These are phyloP conservation scores for Tonatia bakeri DNA, from an alignment of 2,113 vertebrate species.

Conservation along the genomic window DNA sequence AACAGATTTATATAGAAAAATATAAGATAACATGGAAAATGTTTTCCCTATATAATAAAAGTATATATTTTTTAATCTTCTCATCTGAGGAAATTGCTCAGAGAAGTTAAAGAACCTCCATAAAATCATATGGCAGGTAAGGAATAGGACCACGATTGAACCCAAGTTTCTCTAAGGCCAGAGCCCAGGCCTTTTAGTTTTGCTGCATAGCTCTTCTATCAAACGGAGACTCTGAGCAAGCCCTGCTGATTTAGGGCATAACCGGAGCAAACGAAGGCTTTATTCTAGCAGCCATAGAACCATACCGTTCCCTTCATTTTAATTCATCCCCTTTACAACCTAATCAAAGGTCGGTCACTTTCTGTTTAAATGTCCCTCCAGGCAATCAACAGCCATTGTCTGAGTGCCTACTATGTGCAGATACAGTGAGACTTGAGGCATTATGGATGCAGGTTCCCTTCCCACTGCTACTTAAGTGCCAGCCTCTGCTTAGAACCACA, in stretches of 20 bases:
- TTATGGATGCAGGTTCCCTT: accelerated
- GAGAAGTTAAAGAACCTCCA: neutral
- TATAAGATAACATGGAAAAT: neutral
- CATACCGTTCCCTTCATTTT: neutral
- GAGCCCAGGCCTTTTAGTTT: neutral
- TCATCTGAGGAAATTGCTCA: neutral
- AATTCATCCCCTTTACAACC: neutral
- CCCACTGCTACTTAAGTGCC: accelerated
- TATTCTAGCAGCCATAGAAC: neutral
- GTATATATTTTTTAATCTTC: neutral
- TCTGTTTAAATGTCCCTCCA: neutral
- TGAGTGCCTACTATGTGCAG: neutral
- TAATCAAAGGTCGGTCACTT: neutral
- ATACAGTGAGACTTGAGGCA: neutral
- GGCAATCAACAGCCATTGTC: neutral
- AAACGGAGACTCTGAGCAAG: neutral
- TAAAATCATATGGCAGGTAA: neutral
- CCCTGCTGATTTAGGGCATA: too few species aligned
- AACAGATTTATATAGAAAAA: neutral
- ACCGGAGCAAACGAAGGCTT: neutral
- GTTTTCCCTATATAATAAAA: neutral
- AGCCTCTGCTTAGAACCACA: neutral
- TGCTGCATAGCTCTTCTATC: neutral
- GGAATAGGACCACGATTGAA: neutral
- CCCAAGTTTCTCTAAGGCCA: neutral